Percentiles rank a stretch among this genome's conserved stretches.
phyloP scores from a whole-genome alignment of 2,113 vertebrate genomes.

The Bujurquina vittata region DNA sequence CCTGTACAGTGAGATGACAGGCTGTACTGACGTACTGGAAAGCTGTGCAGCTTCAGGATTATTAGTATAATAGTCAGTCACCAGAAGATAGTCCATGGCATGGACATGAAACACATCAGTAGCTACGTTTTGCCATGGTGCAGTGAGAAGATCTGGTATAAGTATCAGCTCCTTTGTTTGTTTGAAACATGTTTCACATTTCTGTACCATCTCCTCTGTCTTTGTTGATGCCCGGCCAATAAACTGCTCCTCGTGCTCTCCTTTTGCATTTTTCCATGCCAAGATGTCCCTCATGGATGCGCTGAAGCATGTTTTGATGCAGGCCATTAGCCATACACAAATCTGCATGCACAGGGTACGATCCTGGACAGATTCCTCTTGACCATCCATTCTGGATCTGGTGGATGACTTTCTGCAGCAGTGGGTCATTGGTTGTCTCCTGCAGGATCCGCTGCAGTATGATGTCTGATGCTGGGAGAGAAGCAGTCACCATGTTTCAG shows the following conservation, averaged over 20 bases:
- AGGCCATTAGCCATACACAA: background rate
- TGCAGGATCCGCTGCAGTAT: no score
- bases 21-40: background rate
- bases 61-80: background rate
- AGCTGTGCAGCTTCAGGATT: background rate
- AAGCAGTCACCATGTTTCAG: no score
- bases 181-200: background rate
- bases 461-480: no score
- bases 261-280: conserved; percentile 11
- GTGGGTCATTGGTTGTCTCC: background rate
- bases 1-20: background rate
- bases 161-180: background rate
- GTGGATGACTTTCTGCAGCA: background rate
- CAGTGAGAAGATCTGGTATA: background rate
- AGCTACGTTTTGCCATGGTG: background rate
- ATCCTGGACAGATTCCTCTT: background rate
- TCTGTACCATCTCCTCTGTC: background rate
- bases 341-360: background rate
- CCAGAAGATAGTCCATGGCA: background rate
- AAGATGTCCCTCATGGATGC: conserved; percentile 6
- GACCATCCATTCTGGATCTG: background rate
- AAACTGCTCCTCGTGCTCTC: background rate
- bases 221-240: conserved; percentile 18
- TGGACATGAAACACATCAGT: background rate
- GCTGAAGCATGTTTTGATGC: background rate